phyloP scores from a whole-genome alignment of 1,140 invertebrate genomes.

The Eciton burchellii region DNA sequence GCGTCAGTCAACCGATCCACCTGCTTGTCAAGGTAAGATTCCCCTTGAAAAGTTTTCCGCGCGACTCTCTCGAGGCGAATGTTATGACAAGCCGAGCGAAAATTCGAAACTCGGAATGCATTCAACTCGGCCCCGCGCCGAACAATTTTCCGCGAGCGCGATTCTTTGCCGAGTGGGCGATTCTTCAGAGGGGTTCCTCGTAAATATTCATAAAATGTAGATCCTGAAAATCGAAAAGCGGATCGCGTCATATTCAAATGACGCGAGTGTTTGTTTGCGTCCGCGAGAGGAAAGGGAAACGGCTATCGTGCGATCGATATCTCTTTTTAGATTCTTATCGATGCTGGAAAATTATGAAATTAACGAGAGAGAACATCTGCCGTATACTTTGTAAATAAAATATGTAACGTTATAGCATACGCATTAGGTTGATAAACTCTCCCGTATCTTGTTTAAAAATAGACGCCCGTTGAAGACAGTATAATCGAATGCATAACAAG shows the following conservation, averaged over 20 bases:
- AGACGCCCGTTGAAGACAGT: background rate
- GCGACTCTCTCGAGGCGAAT: conserved; percentile 32
- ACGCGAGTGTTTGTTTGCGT: background rate
- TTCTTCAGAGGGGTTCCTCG: background rate
- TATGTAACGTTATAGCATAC: background rate
- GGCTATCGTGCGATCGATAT: background rate
- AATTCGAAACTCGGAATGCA: background rate
- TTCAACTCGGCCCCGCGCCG: background rate
- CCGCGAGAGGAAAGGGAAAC: background rate
- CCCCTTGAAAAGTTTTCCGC: conserved; percentile 46
- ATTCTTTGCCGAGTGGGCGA: background rate
- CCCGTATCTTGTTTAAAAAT: background rate
- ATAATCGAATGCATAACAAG: conserved; percentile 18
- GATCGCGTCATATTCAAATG: background rate
- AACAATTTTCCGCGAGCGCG: background rate
- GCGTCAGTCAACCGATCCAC: conserved; percentile 85
- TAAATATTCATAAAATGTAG: background rate
- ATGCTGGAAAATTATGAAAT: background rate
- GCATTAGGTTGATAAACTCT: conserved; percentile 2
- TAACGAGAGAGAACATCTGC: background rate
- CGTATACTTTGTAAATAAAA: background rate
- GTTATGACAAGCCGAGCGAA: conserved; percentile 16
- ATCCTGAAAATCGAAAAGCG: background rate
- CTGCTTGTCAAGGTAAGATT: conserved; percentile 83
- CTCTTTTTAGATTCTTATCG: background rate